Evolutionary conservation across 2,113 vertebrate species (phyloP).

Genomic region (Pseudopodoces humilis): DNA sequence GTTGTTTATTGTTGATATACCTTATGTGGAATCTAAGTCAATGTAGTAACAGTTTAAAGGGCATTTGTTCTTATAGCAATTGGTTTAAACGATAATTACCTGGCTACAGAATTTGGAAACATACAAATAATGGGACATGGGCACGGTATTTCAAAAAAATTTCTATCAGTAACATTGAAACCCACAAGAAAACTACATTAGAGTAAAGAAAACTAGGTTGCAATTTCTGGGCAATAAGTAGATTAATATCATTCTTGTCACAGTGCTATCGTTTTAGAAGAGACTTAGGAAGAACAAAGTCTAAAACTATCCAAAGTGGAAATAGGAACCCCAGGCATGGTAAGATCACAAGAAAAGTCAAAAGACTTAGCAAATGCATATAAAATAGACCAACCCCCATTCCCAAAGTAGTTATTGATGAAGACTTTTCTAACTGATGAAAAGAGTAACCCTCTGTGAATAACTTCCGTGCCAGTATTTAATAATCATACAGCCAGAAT

Average conservation of each 20-base stretch:
- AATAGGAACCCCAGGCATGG: not conserved
- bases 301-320: not conserved
- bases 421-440: not conserved
- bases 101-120: not conserved
- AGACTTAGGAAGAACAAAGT: not conserved
- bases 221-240: not conserved
- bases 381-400: not conserved
- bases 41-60: not conserved
- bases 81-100: not conserved
- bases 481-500: not conserved
- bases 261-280: not conserved
- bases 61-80: not conserved
- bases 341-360: not conserved
- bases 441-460: not conserved
- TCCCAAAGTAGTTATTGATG: not conserved
- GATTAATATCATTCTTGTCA: not conserved
- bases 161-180: not conserved
- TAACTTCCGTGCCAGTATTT: not conserved
- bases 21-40: not conserved
- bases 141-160: not conserved
- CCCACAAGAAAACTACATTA: not conserved
- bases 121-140: accelerated
- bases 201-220: not conserved
- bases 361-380: not conserved
- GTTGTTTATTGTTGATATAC: not conserved